Evolutionary conservation across 2,797 vertebrate genomes (phyloP).

Genomic region (Paratrypauchen microcephalus): DNA sequence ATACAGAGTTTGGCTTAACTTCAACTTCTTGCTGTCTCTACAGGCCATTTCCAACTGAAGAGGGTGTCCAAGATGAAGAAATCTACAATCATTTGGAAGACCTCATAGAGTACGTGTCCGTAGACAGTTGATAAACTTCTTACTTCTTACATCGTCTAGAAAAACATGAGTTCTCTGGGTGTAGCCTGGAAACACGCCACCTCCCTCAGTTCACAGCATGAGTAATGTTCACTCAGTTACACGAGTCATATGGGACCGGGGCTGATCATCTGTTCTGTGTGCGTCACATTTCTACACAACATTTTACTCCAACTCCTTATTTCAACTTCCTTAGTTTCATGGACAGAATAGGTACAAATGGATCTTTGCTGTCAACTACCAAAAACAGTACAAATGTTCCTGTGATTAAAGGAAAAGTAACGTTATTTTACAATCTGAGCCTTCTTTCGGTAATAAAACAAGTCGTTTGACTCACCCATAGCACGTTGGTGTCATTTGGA

Average conservation of each 20-base stretch:
- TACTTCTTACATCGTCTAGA: too few species aligned
- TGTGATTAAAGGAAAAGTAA: too few species aligned
- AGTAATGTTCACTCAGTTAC: slow-evolving; percentile 9
- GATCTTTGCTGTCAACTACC: background rate
- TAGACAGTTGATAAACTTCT: background rate
- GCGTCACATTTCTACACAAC: background rate
- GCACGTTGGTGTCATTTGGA: too few species aligned
- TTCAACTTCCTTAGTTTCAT: background rate
- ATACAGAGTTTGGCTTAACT: background rate
- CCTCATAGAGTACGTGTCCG: slow-evolving; percentile 88
- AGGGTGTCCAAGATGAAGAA: slow-evolving; percentile 88
- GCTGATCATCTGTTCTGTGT: slow-evolving; percentile 15
- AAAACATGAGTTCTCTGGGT: slow-evolving; percentile 41
- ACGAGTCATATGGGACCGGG: slow-evolving; percentile 23
- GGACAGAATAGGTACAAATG: background rate
- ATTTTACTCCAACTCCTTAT: background rate
- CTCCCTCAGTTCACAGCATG: slow-evolving; percentile 5
- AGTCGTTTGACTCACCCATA: too few species aligned
- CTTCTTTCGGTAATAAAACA: too few species aligned
- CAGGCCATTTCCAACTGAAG: slow-evolving; percentile 93
- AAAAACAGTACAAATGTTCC: background rate
- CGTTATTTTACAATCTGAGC: too few species aligned
- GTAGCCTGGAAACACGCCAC: slow-evolving; percentile 44
- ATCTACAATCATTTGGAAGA: slow-evolving; percentile 95
- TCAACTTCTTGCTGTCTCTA: background rate